Base-by-base conservation (phyloP, 2,888 invertebrate species). In the Octodonta nipae region DNA sequence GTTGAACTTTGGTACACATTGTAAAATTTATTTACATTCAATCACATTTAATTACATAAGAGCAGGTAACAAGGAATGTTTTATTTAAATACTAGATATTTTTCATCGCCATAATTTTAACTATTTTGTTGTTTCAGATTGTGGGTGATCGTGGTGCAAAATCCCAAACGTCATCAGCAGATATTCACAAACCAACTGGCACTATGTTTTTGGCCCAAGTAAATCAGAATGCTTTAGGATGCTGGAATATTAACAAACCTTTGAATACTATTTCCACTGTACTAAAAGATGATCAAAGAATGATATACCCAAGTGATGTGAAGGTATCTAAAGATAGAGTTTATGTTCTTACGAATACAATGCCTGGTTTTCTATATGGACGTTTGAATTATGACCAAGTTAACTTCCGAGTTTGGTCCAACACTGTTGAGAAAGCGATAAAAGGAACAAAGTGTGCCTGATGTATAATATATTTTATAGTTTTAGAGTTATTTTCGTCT, bases 281-380 rank as follows among this genome's bases (percentile, higher is more conserved):
- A 1, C 73, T 71, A 0, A 65, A 68, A 30, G 70, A 83, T 49
- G 61, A 64, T 5, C 49, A 57, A 3, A 68, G 60, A 6, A 65
- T 86, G 64, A 71, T 79, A 33, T 86, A 85, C 53, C 83, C 84
- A 1, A 73, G 73, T 46, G 78, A 78, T 49, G 52, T 78, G 28
- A 71, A 68, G 49, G 58, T 81, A 26, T 70, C 70, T n/a, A 67
- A 67, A 1, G 66, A 69, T 34, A 70, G 70, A 31, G 66, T 81
- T 5, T 79, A 80, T 72, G 62, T 79, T 8, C 66, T 79, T 49
- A 70, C 74, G 0, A 81, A 81, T 52, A 69, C 68, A 0, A 65
- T 82, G 55, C 80, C 78, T 0, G 63, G 67, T 2, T 80, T 74
- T 48, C 67, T 76, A 1, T 81, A 78, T 49, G 68, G 73, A 0